Conservation (phyloP, 1,140 invertebrate genomes). For the Aphaenogaster floridana region DNA sequence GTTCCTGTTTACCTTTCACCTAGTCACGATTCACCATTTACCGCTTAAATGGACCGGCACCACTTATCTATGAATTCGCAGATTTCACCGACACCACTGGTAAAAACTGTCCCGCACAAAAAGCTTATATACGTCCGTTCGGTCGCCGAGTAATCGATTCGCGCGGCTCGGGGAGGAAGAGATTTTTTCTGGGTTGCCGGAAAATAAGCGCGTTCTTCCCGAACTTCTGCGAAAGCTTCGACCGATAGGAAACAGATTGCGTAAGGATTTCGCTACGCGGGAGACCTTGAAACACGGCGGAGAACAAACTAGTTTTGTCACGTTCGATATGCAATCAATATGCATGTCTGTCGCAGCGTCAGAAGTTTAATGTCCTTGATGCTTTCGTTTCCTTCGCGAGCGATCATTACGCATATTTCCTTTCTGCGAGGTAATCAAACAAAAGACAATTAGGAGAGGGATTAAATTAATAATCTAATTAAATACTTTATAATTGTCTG, state of each 20-base stretch:
- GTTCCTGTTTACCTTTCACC: slow-evolving; percentile 15
- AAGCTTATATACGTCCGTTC: neutral
- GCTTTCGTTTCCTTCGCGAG: neutral
- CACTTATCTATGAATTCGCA: neutral
- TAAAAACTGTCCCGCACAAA: slow-evolving; percentile 8
- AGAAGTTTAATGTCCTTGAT: neutral
- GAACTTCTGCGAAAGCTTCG: neutral
- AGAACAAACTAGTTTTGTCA: neutral
- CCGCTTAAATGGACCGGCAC: neutral
- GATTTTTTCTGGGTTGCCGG: neutral
- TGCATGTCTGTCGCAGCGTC: neutral
- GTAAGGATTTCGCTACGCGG: neutral
- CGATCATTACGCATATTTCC: neutral
- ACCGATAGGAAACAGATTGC: neutral
- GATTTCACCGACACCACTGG: slow-evolving; percentile 25
- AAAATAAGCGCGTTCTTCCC: neutral
- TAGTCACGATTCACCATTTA: slow-evolving; percentile 31
- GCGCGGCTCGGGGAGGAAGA: neutral
- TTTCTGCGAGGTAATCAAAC: neutral
- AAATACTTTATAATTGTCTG: neutral
- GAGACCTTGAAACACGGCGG: neutral
- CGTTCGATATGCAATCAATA: neutral
- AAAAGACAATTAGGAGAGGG: neutral
- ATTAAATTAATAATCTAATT: neutral
- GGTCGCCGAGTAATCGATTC: slow-evolving; percentile 31